Conservation (phyloP, 2,113 vertebrate species). For the Cercocebus atys region DNA sequence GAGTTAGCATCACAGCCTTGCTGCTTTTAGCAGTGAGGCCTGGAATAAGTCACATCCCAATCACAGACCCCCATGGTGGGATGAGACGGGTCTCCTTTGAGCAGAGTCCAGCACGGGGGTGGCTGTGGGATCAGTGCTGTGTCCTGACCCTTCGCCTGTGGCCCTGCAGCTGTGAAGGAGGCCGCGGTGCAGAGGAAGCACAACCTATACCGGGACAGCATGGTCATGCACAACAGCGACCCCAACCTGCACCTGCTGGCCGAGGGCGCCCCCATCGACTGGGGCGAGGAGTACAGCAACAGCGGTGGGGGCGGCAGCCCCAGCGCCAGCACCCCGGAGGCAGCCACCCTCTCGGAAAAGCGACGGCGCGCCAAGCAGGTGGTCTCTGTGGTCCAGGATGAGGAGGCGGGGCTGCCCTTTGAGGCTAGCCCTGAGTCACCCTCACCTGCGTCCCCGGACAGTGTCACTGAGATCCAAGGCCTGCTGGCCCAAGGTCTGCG, state of each 20-base stretch:
- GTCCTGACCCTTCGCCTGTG: rapidly evolving
- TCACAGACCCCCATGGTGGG: background rate
- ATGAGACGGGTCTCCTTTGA: rapidly evolving
- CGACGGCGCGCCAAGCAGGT: slow-evolving; percentile 91
- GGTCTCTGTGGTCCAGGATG: slow-evolving; percentile 94
- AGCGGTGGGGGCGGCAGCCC: background rate
- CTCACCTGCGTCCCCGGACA: slow-evolving; percentile 79
- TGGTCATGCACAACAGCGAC: slow-evolving; percentile 94
- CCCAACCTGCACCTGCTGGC: slow-evolving; percentile 94
- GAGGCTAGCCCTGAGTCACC: slow-evolving; percentile 84
- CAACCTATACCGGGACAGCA: slow-evolving; percentile 97
- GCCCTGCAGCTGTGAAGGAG: slow-evolving; percentile 93
- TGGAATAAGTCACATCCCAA: background rate
- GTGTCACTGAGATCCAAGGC: slow-evolving; percentile 84
- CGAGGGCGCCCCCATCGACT: slow-evolving; percentile 88
- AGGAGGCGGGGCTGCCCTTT: slow-evolving; percentile 83
- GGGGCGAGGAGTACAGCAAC: slow-evolving; percentile 85
- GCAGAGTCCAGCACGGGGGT: rapidly evolving
- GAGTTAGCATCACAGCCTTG: background rate
- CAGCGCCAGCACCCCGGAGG: slow-evolving; percentile 43
- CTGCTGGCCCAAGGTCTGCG: slow-evolving; percentile 84
- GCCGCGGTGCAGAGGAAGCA: slow-evolving; percentile 95
- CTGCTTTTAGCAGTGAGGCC: background rate
- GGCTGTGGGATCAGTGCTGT: rapidly evolving
- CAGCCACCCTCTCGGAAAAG: slow-evolving; percentile 55